These are phyloP conservation scores for Eurypyga helias DNA, from an alignment of 2,113 vertebrate species.

Conservation along the genomic window DNA sequence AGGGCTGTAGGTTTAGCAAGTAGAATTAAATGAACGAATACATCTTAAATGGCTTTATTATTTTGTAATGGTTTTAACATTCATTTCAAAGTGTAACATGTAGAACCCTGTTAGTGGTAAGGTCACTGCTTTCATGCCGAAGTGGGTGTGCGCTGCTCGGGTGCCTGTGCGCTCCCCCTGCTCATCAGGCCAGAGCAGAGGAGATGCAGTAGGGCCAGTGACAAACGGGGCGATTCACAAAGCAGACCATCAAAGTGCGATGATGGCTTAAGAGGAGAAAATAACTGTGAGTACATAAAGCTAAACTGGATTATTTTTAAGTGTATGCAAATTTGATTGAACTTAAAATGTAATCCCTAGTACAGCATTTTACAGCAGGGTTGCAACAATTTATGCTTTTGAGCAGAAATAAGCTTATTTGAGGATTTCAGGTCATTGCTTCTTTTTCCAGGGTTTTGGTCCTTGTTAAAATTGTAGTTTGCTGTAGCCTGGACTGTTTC, in stretches of 20 bases:
- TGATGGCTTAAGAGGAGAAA: not conserved
- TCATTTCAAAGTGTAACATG: not conserved
- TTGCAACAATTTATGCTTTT: not conserved
- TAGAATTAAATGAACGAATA: not conserved
- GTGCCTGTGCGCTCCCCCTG: not conserved
- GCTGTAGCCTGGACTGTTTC: not conserved
- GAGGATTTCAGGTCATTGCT: not conserved
- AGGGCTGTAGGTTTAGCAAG: not conserved
- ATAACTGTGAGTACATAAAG: not conserved
- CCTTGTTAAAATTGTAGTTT: not conserved
- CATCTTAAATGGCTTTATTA: not conserved
- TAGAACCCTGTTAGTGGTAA: not conserved
- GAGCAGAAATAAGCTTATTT: constrained; percentile 15
- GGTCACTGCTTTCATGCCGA: not conserved
- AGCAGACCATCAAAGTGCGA: not conserved
- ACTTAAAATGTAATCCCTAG: not conserved
- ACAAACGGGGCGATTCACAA: not conserved
- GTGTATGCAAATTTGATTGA: constrained; percentile 4
- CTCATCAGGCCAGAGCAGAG: not conserved
- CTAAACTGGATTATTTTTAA: constrained; percentile 34
- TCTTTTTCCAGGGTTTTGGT: not conserved
- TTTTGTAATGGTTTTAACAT: not conserved
- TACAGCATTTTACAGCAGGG: constrained; percentile 3
- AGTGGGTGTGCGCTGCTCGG: not conserved
- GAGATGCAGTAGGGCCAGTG: not conserved